A percentile compares a stretch with the other conserved stretches of the same genome.
Conservation (phyloP, 2,797 vertebrate genomes). For the Toxotes lorentzi region DNA sequence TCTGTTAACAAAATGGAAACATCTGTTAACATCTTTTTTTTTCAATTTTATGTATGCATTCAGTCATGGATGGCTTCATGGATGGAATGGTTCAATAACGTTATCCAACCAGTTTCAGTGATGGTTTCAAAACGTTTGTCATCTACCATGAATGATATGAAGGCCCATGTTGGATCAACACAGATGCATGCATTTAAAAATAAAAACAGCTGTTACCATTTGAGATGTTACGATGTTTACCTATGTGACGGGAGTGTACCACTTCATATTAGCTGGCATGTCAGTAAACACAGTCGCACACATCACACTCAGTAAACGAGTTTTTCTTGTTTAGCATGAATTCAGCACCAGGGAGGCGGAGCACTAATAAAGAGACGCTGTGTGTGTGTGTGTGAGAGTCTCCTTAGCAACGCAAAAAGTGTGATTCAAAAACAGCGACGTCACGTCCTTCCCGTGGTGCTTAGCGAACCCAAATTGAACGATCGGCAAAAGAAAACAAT, state of each 20-base stretch:
- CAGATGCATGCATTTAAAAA: too few relatives aligned
- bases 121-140: too few relatives aligned
- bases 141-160: too few relatives aligned
- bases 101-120: neutral
- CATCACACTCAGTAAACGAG: neutral
- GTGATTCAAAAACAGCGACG: conserved; percentile 80
- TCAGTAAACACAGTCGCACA: neutral
- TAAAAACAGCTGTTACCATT: neutral
- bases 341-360: neutral
- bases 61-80: neutral
- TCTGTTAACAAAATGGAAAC: conserved; percentile 4
- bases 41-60: too few relatives aligned
- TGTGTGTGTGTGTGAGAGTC: conserved; percentile 43
- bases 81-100: neutral
- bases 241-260: too few relatives aligned
- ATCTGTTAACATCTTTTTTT: too few relatives aligned
- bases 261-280: neutral
- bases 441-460: conserved; percentile 79
- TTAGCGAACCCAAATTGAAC: conserved; percentile 72
- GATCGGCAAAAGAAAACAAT: conserved; percentile 71
- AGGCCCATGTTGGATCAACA: too few relatives aligned
- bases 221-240: too few relatives aligned
- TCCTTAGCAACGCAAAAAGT: conserved; percentile 77
- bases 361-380: neutral
- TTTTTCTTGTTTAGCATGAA: neutral